phyloP scores from a whole-genome alignment of 2,797 vertebrate genomes.

The Arvicola amphibius region DNA sequence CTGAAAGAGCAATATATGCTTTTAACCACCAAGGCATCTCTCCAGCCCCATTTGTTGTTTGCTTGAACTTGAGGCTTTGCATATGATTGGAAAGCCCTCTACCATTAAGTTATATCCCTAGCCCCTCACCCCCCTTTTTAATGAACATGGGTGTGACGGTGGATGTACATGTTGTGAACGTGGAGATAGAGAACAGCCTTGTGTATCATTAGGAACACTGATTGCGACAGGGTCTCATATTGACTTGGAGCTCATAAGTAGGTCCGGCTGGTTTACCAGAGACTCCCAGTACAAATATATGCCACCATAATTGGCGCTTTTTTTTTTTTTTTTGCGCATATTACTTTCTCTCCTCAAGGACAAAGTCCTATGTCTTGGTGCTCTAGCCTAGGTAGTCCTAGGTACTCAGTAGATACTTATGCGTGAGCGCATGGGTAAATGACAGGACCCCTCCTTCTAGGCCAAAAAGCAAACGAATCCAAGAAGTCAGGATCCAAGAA shows the following conservation, averaged over 20 bases:
- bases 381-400: not conserved
- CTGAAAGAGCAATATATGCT: not conserved
- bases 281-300: not conserved
- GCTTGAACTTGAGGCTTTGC: not conserved
- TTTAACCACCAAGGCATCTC: not conserved
- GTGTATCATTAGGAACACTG: not conserved
- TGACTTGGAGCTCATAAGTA: not conserved
- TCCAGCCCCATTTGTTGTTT: not conserved
- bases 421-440: not conserved
- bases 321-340: not conserved
- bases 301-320: not conserved
- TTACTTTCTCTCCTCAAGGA: not conserved
- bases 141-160: not conserved
- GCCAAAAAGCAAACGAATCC: constrained; percentile 82
- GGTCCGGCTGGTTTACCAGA: not conserved
- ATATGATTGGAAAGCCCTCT: not conserved
- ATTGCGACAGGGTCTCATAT: not conserved
- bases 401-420: not conserved
- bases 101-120: not conserved
- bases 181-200: not conserved
- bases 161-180: not conserved
- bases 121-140: not conserved
- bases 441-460: constrained; percentile 50
- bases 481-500: constrained; percentile 88
- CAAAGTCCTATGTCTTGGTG: not conserved